Evolutionary conservation across 2,113 vertebrate genomes (phyloP).

Genomic region (Panthera tigris): DNA sequence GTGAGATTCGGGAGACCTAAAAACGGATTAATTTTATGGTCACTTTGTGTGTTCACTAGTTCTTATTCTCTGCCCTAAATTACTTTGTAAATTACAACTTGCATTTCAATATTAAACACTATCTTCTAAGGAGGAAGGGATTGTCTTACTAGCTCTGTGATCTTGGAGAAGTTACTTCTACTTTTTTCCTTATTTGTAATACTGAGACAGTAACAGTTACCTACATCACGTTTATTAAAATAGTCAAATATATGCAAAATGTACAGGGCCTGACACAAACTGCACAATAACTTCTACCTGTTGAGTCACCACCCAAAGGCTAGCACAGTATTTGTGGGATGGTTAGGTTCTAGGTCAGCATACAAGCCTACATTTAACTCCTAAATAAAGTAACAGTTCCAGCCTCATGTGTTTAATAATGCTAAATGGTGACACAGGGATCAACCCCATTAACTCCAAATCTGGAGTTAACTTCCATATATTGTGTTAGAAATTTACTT

Average conservation of each 20-base stretch:
- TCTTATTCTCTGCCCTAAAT: neutral
- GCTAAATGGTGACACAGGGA: neutral
- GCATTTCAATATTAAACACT: slow-evolving; percentile 3
- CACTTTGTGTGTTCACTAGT: neutral
- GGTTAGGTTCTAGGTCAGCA: neutral
- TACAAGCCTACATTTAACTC: neutral
- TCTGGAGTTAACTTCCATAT: neutral
- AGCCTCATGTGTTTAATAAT: neutral
- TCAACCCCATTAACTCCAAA: neutral
- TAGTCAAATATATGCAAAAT: neutral
- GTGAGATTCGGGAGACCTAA: neutral
- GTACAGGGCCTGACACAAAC: neutral
- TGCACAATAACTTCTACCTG: neutral
- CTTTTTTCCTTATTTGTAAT: neutral
- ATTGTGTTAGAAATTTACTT: neutral
- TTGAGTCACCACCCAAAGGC: neutral
- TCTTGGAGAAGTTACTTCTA: neutral
- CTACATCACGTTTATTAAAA: neutral
- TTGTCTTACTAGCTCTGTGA: neutral
- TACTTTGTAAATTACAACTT: slow-evolving; percentile 37
- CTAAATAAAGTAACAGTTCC: neutral
- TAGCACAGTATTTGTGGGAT: neutral
- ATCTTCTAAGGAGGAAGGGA: neutral
- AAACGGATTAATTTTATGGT: slow-evolving; percentile 5
- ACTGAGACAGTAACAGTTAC: neutral